Base-by-base conservation (phyloP, 1,140 invertebrate species). In the Drosophila sulfurigaster region DNA sequence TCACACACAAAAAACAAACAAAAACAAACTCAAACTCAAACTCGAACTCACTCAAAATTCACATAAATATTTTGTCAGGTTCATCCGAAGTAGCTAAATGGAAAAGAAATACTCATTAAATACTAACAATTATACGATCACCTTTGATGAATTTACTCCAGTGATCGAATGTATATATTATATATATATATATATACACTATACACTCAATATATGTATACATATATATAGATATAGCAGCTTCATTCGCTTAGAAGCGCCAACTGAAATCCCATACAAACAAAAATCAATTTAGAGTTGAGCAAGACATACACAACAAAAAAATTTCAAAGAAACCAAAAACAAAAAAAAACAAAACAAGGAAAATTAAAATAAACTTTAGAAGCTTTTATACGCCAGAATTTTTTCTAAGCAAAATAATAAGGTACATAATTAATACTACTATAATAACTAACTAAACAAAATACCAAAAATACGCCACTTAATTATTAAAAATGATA, bases 331-430 rank as follows among this genome's bases (percentile, higher is more conserved):
- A 11, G 16, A 41, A 45, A 30, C 32, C 67, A 75, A 62, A 51
- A 49, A 72, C 51, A 62, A 68, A 60, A 58, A 79, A 7, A 13
- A 75, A 56, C 3, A 51, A 13, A 16, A 65, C 45, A 11, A 38
- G 63, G 68, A 41, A 77, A 77, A 28, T 41, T 59, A 79, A 76
- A 56, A 67, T 49, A 67, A 77, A 75, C 66, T 76, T 72, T 72
- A 65, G 52, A 87, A 87, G 83, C 83, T 87, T 87, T 87, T 87
- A 81, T 87, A 87, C 80, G 85, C 83, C 83, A 88, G 80, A 88
- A 52, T 78, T 88, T 87, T 88, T 87, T 87, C 77, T 87, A 88
- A 82, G 70, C 59, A 78, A 74, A 78, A 59, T 70, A 65, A 62
- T 6, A 62, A 71, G 32, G 64, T 16, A 56, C 63, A 64, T 13